Evolutionary conservation across 2,888 invertebrate species (phyloP), one percentile per base, ranked within the genome.

Genomic region (Camponotus fellah): DNA sequence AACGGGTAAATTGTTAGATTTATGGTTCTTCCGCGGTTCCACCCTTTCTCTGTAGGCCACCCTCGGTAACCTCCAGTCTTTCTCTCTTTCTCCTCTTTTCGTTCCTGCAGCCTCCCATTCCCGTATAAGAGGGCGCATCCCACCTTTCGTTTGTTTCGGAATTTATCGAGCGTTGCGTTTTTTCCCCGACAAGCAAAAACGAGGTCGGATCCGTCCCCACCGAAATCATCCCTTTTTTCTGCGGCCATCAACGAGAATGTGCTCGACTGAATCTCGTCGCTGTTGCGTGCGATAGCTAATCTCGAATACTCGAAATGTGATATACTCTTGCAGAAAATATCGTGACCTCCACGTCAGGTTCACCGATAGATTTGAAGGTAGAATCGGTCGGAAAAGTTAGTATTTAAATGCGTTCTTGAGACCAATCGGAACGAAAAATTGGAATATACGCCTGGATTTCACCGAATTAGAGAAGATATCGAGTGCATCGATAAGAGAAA

Each of bases 1-100:
- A 88, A 84, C 87, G 84, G 93, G 92, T 93, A 93, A 93, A 91
- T 89, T 88, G 86, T 77, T 82, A 89, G 88, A 93, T 92, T 91
- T 91, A 91, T 89, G 85, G 89, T 91, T 88, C 88, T 86, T 85
- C 83, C 80, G 65, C 66, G 88, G 91, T 82, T 68, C 91, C 90
- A 92, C 92, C 92, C 91, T 91, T 92, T 92, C 91, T 84, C 89
- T 93, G 93, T 92, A 83, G 81, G 66, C 85, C 74, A 56, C 60
- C 85, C 77, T 72, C 62, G 40, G 43, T n/a, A 56, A 26, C 17
- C 69, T 72, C 34, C 21, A 62, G 26, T 43, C 64, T 60, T 64
- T 53, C 53, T 66, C 49, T 69, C 58, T 76, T 49, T 76, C 46
- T 58, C 9, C 12, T 77, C 53, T 81, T 32, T 46, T 49, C 62